phyloP scores from a whole-genome alignment of 2,888 invertebrate species.

The Papilio demoleus region DNA sequence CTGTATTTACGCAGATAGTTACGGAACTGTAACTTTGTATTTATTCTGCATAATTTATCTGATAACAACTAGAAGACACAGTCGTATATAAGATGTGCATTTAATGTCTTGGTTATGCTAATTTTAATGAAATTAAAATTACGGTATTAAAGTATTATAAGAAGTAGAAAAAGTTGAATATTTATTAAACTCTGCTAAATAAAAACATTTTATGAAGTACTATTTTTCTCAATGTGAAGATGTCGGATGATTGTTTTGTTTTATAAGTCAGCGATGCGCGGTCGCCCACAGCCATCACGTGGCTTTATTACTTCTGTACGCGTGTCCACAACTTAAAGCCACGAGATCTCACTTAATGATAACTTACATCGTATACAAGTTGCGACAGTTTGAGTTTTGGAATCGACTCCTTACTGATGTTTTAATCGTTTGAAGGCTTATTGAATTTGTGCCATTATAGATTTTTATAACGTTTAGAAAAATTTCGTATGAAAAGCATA shows the following conservation, averaged over 20 bases:
- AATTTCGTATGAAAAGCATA: too few species aligned
- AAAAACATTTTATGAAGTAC: slow-evolving; percentile 38
- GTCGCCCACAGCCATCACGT: slow-evolving; percentile 37
- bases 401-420: background rate
- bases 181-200: too few species aligned
- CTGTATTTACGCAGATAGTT: slow-evolving; percentile 2
- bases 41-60: slow-evolving; percentile 14
- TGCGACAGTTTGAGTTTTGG: slow-evolving; percentile 43
- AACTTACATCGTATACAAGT: slow-evolving; percentile 6
- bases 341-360: background rate
- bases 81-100: background rate
- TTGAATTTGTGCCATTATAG: too few species aligned
- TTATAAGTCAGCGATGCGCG: slow-evolving; percentile 39
- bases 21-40: slow-evolving; percentile 6
- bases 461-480: too few species aligned
- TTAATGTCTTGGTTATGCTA: too few species aligned
- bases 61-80: background rate
- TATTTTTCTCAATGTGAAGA: slow-evolving; percentile 64
- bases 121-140: too few species aligned
- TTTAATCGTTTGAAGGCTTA: background rate
- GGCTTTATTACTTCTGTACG: slow-evolving; percentile 31
- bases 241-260: slow-evolving; percentile 64
- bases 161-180: too few species aligned
- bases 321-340: slow-evolving; percentile 42
- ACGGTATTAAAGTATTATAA: too few species aligned